phyloP scores from a whole-genome alignment of 2,113 vertebrate genomes.

The Turnix velox region DNA sequence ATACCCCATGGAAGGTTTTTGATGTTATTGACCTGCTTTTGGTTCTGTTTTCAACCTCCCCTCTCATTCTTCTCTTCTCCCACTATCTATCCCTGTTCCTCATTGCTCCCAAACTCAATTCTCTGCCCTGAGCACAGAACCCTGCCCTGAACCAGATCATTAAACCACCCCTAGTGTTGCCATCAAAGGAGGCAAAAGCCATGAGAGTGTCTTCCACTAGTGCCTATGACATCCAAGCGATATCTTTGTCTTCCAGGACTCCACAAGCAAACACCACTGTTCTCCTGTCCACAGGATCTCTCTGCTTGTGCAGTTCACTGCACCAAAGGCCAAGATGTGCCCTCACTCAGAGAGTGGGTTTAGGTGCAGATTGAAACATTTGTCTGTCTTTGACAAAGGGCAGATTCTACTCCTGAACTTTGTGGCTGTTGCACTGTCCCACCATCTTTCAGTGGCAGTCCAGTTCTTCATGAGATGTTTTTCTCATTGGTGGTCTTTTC shows the following conservation, averaged over 20 bases:
- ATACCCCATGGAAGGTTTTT: neutral
- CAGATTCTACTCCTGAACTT: neutral
- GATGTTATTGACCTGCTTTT: neutral
- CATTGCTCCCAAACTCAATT: neutral
- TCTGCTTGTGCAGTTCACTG: neutral
- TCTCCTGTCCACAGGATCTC: neutral
- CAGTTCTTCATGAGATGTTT: neutral
- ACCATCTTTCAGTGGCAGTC: neutral
- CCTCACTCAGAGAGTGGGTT: neutral
- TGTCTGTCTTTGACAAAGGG: neutral
- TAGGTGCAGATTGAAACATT: neutral
- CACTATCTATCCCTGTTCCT: neutral
- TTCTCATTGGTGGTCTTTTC: neutral
- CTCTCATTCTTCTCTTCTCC: neutral
- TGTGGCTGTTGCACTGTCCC: neutral
- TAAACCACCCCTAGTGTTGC: neutral
- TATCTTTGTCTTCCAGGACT: neutral
- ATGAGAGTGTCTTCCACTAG: neutral
- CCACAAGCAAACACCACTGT: neutral
- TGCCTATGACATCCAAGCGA: neutral
- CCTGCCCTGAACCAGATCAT: rapidly evolving
- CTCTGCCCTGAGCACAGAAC: neutral
- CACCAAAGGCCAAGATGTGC: neutral
- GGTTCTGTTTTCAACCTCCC: neutral
- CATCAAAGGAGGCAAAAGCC: neutral